A percentile compares a stretch with the other conserved stretches of the same genome.
These are phyloP conservation scores for Cyprinus carpio DNA, from an alignment of 2,113 vertebrate species.

Conservation along the genomic window DNA sequence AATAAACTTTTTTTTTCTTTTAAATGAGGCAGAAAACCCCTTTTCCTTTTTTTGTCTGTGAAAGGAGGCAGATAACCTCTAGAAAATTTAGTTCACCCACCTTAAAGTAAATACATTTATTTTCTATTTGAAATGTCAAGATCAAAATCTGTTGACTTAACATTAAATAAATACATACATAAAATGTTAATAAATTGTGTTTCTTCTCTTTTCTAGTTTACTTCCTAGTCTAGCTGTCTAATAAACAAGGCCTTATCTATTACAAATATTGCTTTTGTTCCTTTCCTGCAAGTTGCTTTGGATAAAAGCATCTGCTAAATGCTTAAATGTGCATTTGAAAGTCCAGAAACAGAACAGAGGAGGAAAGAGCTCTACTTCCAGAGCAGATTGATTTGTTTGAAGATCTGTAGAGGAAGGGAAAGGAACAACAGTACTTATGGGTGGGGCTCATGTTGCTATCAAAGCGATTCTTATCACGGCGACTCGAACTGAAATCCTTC, in stretches of 20 bases:
- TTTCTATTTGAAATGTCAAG: too few relatives aligned
- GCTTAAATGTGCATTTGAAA: not conserved
- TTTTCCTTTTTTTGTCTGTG: too few relatives aligned
- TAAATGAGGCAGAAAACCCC: too few relatives aligned
- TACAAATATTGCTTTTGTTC: not conserved
- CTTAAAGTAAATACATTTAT: too few relatives aligned
- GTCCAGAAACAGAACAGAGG: not conserved
- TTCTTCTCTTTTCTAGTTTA: too few relatives aligned
- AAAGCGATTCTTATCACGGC: conserved; percentile 62
- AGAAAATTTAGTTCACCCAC: too few relatives aligned
- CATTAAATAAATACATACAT: too few relatives aligned
- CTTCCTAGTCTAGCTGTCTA: too few relatives aligned
- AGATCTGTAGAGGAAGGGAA: not conserved
- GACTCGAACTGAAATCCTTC: conserved; percentile 49
- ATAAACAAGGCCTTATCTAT: not conserved
- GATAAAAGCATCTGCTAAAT: not conserved
- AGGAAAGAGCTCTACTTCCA: conserved; percentile 11
- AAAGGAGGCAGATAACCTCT: too few relatives aligned
- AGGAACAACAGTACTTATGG: not conserved
- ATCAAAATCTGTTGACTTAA: too few relatives aligned
- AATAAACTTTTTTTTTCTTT: too few relatives aligned
- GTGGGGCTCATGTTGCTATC: conserved; percentile 44
- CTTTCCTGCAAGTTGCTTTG: not conserved
- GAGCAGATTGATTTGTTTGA: not conserved
- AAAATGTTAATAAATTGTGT: too few relatives aligned